phyloP scores from a whole-genome alignment of 2,888 invertebrate species.

The Polydrusus cervinus region DNA sequence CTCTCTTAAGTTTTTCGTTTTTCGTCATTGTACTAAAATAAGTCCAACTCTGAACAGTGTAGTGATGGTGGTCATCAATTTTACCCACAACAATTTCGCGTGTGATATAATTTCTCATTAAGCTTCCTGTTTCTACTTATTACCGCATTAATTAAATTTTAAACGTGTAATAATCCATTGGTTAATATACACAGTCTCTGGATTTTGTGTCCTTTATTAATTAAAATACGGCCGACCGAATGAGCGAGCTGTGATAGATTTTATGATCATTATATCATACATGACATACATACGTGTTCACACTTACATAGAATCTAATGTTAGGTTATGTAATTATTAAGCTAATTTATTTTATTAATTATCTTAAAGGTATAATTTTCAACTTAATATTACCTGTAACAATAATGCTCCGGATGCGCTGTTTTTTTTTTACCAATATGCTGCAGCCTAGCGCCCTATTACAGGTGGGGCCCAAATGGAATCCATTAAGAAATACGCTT shows the following conservation, averaged over 20 bases:
- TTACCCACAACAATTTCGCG: conserved; percentile 38
- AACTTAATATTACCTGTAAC: no score
- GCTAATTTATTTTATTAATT: not conserved
- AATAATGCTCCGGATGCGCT: no score
- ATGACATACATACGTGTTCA: conserved; percentile 14
- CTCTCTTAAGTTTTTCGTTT: no score
- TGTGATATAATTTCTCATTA: conserved; percentile 47
- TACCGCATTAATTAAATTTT: conserved; percentile 42
- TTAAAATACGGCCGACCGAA: conserved; percentile 17
- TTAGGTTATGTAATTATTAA: not conserved
- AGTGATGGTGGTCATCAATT: conserved; percentile 35
- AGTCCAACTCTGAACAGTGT: conserved; percentile 15
- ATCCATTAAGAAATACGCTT: no score
- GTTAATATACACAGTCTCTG: conserved; percentile 16
- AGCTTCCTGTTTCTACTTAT: conserved; percentile 43
- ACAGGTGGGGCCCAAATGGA: no score
- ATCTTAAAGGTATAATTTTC: no score
- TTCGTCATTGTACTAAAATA: no score
- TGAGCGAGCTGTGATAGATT: not conserved
- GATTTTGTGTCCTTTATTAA: conserved; percentile 38
- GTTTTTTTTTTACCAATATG: no score
- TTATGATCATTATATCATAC: conserved; percentile 30
- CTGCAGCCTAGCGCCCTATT: no score
- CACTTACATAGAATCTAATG: not conserved
- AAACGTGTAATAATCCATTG: conserved; percentile 37